Evolutionary conservation across 2,888 invertebrate species (phyloP).

Genomic region (Bellardia bayeri): DNA sequence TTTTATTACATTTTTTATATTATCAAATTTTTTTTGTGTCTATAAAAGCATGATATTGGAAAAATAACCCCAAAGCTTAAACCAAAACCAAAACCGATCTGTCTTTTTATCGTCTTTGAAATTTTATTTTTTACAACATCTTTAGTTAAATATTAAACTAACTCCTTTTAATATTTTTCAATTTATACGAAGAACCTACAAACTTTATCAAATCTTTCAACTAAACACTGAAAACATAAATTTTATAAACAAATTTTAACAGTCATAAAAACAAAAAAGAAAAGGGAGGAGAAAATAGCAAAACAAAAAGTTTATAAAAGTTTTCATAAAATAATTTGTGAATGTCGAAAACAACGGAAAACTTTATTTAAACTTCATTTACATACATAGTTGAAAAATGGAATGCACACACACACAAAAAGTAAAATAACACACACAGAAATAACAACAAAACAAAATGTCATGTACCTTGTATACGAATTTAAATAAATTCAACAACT

Average conservation of each 20-base stretch:
- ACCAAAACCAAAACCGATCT: too few species aligned
- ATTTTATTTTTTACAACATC: too few species aligned
- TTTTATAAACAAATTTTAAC: background rate
- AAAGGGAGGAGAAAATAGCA: background rate
- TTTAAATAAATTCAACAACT: slow-evolving; percentile 62
- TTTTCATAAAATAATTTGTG: slow-evolving; percentile 68
- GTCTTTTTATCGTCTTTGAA: too few species aligned
- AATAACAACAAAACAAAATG: slow-evolving; percentile 51
- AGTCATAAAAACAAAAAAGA: background rate
- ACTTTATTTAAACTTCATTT: slow-evolving; percentile 71
- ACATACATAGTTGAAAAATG: slow-evolving; percentile 63
- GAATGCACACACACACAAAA: slow-evolving; percentile 6
- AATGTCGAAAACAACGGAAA: slow-evolving; percentile 69
- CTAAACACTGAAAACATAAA: background rate
- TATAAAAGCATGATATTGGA: too few species aligned
- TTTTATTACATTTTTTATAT: too few species aligned
- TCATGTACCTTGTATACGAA: slow-evolving; percentile 61
- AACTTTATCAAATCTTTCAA: background rate
- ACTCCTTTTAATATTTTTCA: slow-evolving; percentile 10
- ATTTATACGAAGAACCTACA: background rate
- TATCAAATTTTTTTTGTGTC: too few species aligned
- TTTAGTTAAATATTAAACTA: background rate
- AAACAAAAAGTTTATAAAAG: slow-evolving; percentile 55
- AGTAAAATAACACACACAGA: slow-evolving; percentile 2
- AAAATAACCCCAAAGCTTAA: too few species aligned